phyloP scores from a whole-genome alignment of 1,140 invertebrate genomes.

The Hermatobates lingyangjiaoensis region DNA sequence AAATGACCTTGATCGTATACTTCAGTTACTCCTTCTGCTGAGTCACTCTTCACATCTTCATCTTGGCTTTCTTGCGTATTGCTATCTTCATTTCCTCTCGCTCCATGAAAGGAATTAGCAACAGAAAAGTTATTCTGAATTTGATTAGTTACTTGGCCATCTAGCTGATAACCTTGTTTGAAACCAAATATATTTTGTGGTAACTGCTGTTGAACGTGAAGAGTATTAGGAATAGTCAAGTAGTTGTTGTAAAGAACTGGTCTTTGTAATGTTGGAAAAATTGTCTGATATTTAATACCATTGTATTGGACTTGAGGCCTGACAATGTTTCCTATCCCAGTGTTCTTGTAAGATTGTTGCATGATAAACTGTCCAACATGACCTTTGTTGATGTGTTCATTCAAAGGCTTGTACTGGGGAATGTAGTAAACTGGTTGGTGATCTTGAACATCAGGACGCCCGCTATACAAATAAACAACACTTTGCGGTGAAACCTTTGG shows the following conservation, averaged over 20 bases:
- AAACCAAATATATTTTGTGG: too few relatives aligned
- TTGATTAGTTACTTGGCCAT: too few relatives aligned
- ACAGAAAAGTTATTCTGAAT: too few relatives aligned
- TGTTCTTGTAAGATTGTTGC: constrained; percentile 10
- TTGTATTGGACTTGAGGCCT: not conserved
- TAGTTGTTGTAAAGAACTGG: not conserved
- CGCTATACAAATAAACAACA: not conserved
- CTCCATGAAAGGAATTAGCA: too few relatives aligned
- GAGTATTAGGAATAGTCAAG: too few relatives aligned
- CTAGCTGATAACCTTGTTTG: too few relatives aligned
- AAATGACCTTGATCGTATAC: too few relatives aligned
- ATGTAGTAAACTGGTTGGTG: constrained; percentile 7
- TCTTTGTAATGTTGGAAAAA: not conserved
- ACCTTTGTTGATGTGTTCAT: not conserved
- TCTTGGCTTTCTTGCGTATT: too few relatives aligned
- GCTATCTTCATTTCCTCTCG: too few relatives aligned
- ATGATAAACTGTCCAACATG: constrained; percentile 9
- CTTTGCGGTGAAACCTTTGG: not conserved
- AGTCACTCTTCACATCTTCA: too few relatives aligned
- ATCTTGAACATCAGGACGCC: not conserved
- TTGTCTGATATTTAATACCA: not conserved
- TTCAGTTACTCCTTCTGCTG: too few relatives aligned
- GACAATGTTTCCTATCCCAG: not conserved
- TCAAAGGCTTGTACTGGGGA: not conserved
- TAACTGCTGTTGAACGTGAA: too few relatives aligned